These are phyloP conservation scores for Amphiprion percula DNA, from an alignment of 2,113 vertebrate genomes.

Conservation along the genomic window DNA sequence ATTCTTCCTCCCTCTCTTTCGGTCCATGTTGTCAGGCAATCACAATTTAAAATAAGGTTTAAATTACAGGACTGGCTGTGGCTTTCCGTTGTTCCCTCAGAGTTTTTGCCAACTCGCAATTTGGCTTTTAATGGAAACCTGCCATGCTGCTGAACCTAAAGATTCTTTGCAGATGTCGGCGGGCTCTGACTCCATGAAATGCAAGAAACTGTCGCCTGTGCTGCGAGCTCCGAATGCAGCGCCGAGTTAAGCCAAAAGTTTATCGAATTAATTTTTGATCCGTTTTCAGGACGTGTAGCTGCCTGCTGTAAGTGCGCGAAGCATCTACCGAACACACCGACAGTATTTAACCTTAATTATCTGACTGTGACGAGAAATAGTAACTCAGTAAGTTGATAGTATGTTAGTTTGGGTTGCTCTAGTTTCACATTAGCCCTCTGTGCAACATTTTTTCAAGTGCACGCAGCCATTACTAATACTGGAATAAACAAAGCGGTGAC, in stretches of 20 bases:
- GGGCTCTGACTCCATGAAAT: slow-evolving; percentile 90
- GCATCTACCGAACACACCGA: slow-evolving; percentile 11
- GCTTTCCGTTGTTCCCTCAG: slow-evolving; percentile 95
- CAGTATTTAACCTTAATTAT: slow-evolving; percentile 5
- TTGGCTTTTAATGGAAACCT: slow-evolving; percentile 98
- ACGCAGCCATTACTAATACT: too few species aligned
- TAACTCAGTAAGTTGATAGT: background rate
- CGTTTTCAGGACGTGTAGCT: slow-evolving; percentile 45
- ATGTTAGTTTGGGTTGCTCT: background rate
- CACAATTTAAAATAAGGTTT: slow-evolving; percentile 96
- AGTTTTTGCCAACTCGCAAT: slow-evolving; percentile 98
- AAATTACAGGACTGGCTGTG: slow-evolving; percentile 97
- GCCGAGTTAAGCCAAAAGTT: slow-evolving; percentile 34
- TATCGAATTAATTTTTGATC: slow-evolving; percentile 44
- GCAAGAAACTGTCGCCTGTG: slow-evolving; percentile 83
- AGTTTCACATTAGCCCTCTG: too few species aligned
- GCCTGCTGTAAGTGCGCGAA: slow-evolving; percentile 20
- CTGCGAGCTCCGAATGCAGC: slow-evolving; percentile 42
- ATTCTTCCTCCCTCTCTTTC: slow-evolving; percentile 54
- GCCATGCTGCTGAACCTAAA: slow-evolving; percentile 95
- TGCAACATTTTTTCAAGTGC: too few species aligned
- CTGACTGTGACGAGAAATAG: background rate
- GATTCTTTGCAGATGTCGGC: slow-evolving; percentile 99
- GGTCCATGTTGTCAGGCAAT: slow-evolving; percentile 82
- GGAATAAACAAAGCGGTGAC: too few species aligned